These are phyloP conservation scores for Glaucidium brasilianum DNA, from an alignment of 2,113 vertebrate genomes.

Conservation along the genomic window DNA sequence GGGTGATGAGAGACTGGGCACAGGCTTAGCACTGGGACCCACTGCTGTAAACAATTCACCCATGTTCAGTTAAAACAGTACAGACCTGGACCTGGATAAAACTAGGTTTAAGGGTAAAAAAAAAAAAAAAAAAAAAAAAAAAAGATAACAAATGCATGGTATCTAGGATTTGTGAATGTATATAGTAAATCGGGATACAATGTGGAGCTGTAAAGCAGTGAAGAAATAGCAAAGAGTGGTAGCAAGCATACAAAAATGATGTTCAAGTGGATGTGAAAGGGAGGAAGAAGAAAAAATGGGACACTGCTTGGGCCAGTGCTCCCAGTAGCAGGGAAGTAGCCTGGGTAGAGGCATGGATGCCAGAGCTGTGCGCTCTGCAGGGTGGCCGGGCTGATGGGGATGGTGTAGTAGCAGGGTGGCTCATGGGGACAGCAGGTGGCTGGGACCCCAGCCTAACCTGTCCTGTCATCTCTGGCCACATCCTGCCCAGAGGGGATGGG, in stretches of 20 bases:
- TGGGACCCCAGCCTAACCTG: not conserved
- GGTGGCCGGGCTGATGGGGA: fast-evolving
- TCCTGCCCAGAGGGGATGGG: fast-evolving
- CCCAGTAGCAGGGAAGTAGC: fast-evolving
- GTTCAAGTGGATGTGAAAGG: too few relatives aligned
- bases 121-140: not conserved
- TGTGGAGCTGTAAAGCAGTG: not conserved
- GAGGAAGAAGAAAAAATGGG: not conserved
- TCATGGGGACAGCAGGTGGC: fast-evolving
- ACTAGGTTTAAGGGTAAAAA: not conserved
- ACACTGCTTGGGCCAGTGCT: fast-evolving
- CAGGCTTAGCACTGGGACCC: not conserved
- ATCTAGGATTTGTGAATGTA: not conserved
- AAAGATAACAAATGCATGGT: not conserved
- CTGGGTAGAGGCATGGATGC: fast-evolving
- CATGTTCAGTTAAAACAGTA: not conserved
- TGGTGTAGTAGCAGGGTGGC: not conserved
- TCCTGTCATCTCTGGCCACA: not conserved
- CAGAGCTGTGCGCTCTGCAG: fast-evolving
- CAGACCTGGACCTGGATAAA: not conserved
- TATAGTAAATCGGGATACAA: not conserved
- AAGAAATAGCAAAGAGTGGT: not conserved
- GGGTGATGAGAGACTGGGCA: not conserved
- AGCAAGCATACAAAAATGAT: not conserved
- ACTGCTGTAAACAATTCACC: not conserved